Evolutionary conservation across 2,113 vertebrate genomes (phyloP), one percentile per base, ranked within the genome.

Genomic region (Prunella himalayana): DNA sequence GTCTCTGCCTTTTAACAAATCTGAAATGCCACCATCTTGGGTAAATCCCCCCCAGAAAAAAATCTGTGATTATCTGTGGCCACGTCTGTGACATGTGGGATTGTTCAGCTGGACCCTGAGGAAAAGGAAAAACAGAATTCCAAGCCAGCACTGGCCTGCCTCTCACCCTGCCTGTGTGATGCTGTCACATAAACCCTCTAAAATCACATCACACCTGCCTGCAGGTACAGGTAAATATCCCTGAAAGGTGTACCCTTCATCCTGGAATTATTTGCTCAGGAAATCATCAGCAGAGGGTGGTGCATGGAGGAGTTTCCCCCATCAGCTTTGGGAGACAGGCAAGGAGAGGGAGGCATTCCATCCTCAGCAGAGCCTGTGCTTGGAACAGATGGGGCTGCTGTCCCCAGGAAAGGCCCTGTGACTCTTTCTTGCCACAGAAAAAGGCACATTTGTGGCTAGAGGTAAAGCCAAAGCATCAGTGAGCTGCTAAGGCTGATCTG

Each of bases 21-120:
- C 15, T 27, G 2, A 82, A 75, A 16, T 37, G 45, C 5, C 19
- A 30, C 13, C 15, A 30, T 11, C 7, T 50, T 15, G 19, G 19
- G 11, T 45, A 51, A 64, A 47, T 2, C 2, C 7, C 51, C 47
- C 31, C 5, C 15, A 44, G 53, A 39, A 57, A 63, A 39, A 44
- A 41, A 59, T 8, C 5, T 4, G 7, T 41, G 4, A 2, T 8
- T 0, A 2, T 60, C 22, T 78, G 7, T 25, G 68, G 24, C 11
- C 1, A 0, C 20, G 25, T 8, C 30, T 65, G 23, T 63, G 27
- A 4, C 6, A 6, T 3, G 31, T 25, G 30, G 15, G 42, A 19
- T 33, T 41, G 18, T n/a, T 56, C 61, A 42, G 28, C 10, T 57
- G 15, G 18, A 30, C 41, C 8, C 1, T 24, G 25, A 65, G 37